Base-by-base conservation (phyloP, 2,888 invertebrate genomes). In the Silvanus unidentatus region DNA sequence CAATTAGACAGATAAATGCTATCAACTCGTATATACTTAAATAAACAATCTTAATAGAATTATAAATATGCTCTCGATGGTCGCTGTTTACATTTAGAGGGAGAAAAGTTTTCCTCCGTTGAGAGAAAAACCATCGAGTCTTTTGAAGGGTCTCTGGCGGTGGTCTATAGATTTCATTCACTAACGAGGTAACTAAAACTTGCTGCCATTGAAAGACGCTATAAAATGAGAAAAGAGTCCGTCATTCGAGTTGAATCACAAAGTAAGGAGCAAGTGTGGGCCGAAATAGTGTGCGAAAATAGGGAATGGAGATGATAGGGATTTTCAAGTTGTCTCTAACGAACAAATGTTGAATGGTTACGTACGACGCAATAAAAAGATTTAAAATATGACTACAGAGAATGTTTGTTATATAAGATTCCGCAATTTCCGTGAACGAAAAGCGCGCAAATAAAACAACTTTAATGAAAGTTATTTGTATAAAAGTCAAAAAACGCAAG, bases 351-450 rank as follows among this genome's bases (percentile, higher is more conserved):
- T 40, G 47, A 47, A 50, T 43, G 44, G 47, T 47, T 48, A 47
- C 44, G 43, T 37, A n/a, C 44, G 44, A 32, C 38, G 46, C 50
- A 42, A 49, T 52, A 50, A 54, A 52, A 52, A 52, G 52, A 54
- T 53, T 45, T 47, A 53, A 51, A 47, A 51, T 51, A 51, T 51
- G 44, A 43, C 48, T 41, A 45, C 30, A 30, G 46, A 43, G 44
- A 48, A 35, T 44, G 43, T 38, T 36, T 44, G 38, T 40, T 40
- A 15, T 22, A 32, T 15, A 32, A 42, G 48, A 46, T 48, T 48
- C 44, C 46, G 45, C 48, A 46, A 50, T 50, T 48, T 50, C 43
- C 48, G 30, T 28, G 39, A 43, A 45, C 45, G 43, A 42, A 35
- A 29, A 30, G 11, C 9, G 13, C 30, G 32, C 14, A 16, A 37